Percentiles rank a stretch among this genome's conserved stretches.
These are phyloP conservation scores for Leptopilina clavipes DNA, from an alignment of 1,140 invertebrate species.

Conservation along the genomic window DNA sequence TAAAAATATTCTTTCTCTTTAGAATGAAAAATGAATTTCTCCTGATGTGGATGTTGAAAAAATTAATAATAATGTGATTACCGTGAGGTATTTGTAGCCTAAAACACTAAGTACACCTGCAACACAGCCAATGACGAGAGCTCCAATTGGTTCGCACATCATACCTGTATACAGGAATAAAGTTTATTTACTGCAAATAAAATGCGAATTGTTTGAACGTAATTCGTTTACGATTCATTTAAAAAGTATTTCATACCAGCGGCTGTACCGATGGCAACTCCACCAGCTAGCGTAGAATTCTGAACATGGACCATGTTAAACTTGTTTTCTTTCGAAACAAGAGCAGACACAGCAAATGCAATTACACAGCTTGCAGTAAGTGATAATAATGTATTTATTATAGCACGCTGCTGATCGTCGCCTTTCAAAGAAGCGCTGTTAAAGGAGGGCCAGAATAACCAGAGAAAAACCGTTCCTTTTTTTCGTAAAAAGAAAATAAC, in stretches of 20 bases:
- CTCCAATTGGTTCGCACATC: conserved; percentile 90
- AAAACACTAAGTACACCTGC: conserved; percentile 89
- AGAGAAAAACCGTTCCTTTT: conserved; percentile 92
- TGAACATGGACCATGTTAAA: conserved; percentile 94
- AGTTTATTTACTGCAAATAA: conserved; percentile 19
- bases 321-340: conserved; percentile 86
- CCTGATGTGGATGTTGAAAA: conserved; percentile 27
- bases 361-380: conserved; percentile 88
- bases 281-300: conserved; percentile 91
- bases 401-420: conserved; percentile 87
- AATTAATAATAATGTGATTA: conserved; percentile 71
- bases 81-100: conserved; percentile 90
- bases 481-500: no score
- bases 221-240: conserved; percentile 30
- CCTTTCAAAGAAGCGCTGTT: conserved; percentile 87
- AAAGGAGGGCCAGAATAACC: conserved; percentile 98
- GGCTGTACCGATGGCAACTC: conserved; percentile 78
- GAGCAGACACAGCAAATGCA: conserved; percentile 87
- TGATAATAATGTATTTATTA: conserved; percentile 95
- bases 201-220: conserved; percentile 1
- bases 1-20: no score
- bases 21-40: no score
- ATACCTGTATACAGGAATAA: conserved; percentile 70
- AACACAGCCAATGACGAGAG: conserved; percentile 86
- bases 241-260: conserved; percentile 61